These are phyloP conservation scores for Potamilus streckersoni DNA, from an alignment of 1,140 invertebrate species.

Conservation along the genomic window DNA sequence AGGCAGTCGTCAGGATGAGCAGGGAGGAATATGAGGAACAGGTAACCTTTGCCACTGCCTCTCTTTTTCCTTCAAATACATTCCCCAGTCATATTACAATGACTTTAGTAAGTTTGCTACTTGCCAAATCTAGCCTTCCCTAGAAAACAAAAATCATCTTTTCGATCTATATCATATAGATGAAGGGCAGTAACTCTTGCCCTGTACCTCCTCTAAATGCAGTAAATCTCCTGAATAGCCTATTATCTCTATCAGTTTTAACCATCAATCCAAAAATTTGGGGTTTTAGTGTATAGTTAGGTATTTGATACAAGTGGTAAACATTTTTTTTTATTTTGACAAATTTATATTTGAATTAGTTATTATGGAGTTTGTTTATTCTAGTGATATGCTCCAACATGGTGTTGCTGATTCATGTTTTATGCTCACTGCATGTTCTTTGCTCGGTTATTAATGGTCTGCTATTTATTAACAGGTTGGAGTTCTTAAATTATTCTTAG, in stretches of 20 bases:
- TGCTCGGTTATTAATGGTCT: neutral
- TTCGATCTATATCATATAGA: too few species aligned
- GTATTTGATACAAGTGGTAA: neutral
- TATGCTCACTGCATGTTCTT: neutral
- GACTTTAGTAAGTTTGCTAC: too few species aligned
- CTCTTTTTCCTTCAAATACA: too few species aligned
- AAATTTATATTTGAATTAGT: too few species aligned
- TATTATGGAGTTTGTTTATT: too few species aligned
- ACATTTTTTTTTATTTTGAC: neutral
- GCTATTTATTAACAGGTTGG: neutral
- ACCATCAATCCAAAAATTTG: neutral
- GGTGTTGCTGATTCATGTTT: neutral
- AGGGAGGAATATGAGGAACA: slow-evolving; percentile 53
- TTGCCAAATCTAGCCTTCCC: too few species aligned
- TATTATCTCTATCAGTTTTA: neutral
- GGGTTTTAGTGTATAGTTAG: too few species aligned
- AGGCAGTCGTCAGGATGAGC: slow-evolving; percentile 47
- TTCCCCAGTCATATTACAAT: too few species aligned
- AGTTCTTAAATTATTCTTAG: neutral
- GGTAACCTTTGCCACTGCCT: slow-evolving; percentile 24
- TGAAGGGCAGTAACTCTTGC: too few species aligned
- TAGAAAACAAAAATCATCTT: too few species aligned
- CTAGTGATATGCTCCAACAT: too few species aligned
- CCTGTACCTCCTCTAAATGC: neutral
- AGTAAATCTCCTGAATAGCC: neutral